Evolutionary conservation across 2,113 vertebrate species (phyloP).

Genomic region (Psilopogon haemacephalus): DNA sequence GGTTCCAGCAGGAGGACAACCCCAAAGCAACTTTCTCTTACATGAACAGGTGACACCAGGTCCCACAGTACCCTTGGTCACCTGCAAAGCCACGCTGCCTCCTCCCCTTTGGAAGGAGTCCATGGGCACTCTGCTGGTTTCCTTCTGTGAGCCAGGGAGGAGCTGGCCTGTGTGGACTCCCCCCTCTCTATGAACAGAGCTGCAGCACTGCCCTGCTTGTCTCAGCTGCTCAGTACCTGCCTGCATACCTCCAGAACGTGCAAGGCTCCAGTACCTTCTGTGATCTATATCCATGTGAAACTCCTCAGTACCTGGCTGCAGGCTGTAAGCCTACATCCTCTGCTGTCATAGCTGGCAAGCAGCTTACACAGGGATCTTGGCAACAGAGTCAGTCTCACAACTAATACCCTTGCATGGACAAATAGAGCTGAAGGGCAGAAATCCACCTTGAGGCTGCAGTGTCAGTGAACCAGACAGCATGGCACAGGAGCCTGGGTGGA

Average conservation of each 20-base stretch:
- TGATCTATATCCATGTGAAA: not conserved
- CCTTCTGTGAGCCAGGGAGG: not conserved
- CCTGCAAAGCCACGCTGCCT: not conserved
- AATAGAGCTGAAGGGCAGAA: not conserved
- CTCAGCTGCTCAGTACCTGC: not conserved
- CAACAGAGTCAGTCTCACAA: not conserved
- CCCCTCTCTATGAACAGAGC: not conserved
- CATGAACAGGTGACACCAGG: not conserved
- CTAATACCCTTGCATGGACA: not conserved
- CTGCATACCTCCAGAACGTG: not conserved
- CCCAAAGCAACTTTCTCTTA: not conserved
- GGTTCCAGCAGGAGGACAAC: not conserved
- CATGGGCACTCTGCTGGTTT: not conserved
- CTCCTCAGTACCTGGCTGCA: not conserved
- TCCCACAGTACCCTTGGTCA: not conserved
- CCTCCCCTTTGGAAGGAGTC: not conserved
- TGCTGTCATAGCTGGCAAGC: not conserved
- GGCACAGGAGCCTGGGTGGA: not conserved
- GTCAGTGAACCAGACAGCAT: not conserved
- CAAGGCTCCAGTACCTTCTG: not conserved
- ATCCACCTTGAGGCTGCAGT: not conserved
- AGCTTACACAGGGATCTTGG: not conserved
- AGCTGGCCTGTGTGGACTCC: not conserved
- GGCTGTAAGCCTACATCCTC: not conserved
- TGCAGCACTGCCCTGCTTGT: not conserved